Evolutionary conservation across 2,797 vertebrate genomes (phyloP).

Genomic region (Rhinogobio ventralis): DNA sequence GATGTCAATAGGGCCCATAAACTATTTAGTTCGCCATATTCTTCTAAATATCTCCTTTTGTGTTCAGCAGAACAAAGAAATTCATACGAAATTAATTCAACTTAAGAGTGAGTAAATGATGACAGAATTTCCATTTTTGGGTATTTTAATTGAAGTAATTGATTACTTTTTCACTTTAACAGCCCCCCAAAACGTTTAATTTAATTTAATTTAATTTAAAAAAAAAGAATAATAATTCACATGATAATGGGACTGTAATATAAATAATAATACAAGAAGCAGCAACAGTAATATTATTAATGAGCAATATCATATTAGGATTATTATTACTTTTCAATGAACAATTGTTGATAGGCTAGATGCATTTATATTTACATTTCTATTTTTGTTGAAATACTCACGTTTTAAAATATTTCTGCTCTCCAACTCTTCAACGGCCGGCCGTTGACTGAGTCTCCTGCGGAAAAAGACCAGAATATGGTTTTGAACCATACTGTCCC

Average conservation of each 20-base stretch:
- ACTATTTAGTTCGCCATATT: no score
- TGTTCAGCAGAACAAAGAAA: no score
- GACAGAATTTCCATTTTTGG: no score
- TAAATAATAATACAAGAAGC: neutral
- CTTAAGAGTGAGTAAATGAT: no score
- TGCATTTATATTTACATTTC: neutral
- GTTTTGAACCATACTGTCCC: slow-evolving; percentile 88
- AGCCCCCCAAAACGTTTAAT: neutral
- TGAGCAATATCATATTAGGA: neutral
- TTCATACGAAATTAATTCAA: no score
- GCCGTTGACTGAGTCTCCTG: slow-evolving; percentile 99
- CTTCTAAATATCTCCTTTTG: no score
- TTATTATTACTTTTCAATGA: neutral
- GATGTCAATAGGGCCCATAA: no score
- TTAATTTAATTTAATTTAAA: neutral
- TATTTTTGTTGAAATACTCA: slow-evolving; percentile 76
- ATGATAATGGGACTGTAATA: neutral
- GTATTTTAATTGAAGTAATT: no score
- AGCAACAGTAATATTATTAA: neutral
- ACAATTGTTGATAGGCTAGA: neutral
- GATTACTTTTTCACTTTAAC: no score
- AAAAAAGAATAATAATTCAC: no score
- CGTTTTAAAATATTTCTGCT: slow-evolving; percentile 97
- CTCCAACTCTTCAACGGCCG: slow-evolving; percentile 97
- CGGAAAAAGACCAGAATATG: slow-evolving; percentile 95